A percentile compares a stretch with the other conserved stretches of the same genome.
These are phyloP conservation scores for Thryonomys swinderianus DNA, from an alignment of 2,113 vertebrate species.

Conservation along the genomic window DNA sequence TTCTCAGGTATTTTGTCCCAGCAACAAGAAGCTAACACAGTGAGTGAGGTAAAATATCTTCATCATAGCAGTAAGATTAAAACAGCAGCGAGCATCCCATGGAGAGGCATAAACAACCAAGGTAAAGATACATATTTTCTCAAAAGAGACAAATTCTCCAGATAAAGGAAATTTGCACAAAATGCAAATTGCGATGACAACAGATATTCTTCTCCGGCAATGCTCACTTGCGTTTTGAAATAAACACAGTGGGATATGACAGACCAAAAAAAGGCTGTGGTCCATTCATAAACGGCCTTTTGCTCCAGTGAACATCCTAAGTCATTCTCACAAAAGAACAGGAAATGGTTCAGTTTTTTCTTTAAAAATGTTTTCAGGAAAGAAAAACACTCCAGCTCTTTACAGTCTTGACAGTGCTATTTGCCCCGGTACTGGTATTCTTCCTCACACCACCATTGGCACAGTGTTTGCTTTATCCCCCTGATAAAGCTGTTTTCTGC, in stretches of 20 bases:
- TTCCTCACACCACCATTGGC: background rate
- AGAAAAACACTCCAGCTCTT: background rate
- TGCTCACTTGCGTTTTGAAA: background rate
- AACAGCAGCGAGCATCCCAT: background rate
- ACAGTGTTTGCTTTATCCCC: background rate
- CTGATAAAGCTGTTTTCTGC: background rate
- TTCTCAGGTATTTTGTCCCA: background rate
- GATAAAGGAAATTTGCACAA: background rate
- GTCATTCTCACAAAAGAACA: background rate
- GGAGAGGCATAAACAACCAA: background rate
- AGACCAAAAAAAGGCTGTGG: background rate
- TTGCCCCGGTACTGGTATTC: background rate
- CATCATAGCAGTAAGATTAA: background rate
- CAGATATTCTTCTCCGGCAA: background rate
- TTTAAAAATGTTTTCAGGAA: background rate
- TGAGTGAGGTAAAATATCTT: background rate
- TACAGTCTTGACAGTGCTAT: background rate
- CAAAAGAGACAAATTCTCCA: conserved; percentile 26
- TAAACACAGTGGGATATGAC: background rate
- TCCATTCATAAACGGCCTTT: conserved; percentile 31
- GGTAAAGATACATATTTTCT: background rate
- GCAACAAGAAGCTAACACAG: background rate
- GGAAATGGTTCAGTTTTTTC: background rate
- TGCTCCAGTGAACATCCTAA: background rate
- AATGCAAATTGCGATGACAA: background rate